Evolutionary conservation across 1,140 invertebrate genomes (phyloP).

Genomic region (Gonatopus flavifemur): DNA sequence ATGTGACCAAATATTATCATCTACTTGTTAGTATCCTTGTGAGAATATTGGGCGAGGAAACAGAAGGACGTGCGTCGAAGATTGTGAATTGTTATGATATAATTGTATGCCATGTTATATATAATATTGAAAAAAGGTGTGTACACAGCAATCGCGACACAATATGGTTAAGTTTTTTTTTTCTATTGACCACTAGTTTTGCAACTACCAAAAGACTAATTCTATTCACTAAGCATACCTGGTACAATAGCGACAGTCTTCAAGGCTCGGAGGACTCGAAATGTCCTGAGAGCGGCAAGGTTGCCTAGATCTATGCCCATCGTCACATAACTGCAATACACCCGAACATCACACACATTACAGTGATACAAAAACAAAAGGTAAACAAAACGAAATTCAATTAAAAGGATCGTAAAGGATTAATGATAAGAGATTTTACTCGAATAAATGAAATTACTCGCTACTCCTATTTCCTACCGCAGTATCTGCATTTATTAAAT

Average conservation of each 20-base stretch:
- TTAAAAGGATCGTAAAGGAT: neutral
- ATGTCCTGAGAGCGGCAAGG: conserved; percentile 96
- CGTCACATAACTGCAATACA: conserved; percentile 92
- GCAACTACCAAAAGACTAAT: conserved; percentile 36
- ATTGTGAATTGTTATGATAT: too few species aligned
- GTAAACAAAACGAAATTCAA: conserved; percentile 23
- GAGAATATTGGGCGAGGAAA: too few species aligned
- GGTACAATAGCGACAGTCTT: conserved; percentile 99
- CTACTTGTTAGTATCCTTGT: too few species aligned
- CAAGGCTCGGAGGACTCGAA: conserved; percentile 96
- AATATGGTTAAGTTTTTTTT: conserved; percentile 21
- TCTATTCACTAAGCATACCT: conserved; percentile 71
- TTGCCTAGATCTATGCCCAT: conserved; percentile 98
- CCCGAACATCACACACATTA: conserved; percentile 60
- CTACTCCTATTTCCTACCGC: conserved; percentile 34
- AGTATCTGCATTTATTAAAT: conserved; percentile 25
- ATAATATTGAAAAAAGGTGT: conserved; percentile 20
- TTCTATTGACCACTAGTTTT: conserved; percentile 22
- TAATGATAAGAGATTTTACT: conserved; percentile 18
- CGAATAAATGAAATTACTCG: conserved; percentile 27
- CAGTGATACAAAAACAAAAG: conserved; percentile 54
- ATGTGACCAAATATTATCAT: too few species aligned
- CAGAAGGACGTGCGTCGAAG: too few species aligned
- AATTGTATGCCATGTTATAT: too few species aligned
- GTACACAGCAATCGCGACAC: conserved; percentile 21